phyloP scores from a whole-genome alignment of 2,797 vertebrate species.

The Urocyon cinereoargenteus region DNA sequence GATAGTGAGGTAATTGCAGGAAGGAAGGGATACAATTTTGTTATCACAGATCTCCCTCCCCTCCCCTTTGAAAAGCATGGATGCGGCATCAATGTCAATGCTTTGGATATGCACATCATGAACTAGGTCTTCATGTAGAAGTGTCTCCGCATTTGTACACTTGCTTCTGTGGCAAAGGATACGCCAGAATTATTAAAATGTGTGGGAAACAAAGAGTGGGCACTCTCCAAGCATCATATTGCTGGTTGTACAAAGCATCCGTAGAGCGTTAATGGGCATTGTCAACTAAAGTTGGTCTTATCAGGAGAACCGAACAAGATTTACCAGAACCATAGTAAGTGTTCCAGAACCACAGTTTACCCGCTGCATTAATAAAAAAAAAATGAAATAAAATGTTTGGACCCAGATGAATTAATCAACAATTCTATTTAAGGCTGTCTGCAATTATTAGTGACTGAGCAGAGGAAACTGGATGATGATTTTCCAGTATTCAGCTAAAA shows the following conservation, averaged over 20 bases:
- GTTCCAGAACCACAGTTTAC: no score
- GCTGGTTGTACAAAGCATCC: not conserved
- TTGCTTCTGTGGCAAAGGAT: not conserved
- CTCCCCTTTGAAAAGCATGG: constrained; percentile 52
- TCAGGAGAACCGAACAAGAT: not conserved
- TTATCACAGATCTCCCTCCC: constrained; percentile 62
- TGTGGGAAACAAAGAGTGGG: not conserved
- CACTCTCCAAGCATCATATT: not conserved
- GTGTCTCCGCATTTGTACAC: not conserved
- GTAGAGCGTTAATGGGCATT: not conserved
- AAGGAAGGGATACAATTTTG: constrained; percentile 74
- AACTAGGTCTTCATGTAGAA: not conserved
- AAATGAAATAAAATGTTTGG: not conserved
- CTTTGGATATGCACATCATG: not conserved
- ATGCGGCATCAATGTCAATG: not conserved
- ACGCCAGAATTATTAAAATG: not conserved
- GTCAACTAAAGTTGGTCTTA: not conserved
- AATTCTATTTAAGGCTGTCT: not conserved
- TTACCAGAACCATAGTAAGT: not conserved
- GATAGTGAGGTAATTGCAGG: constrained; percentile 72
- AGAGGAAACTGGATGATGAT: not conserved
- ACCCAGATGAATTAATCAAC: not conserved
- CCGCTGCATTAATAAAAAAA: not conserved
- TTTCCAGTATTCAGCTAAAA: not conserved
- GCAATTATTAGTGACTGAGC: not conserved